Base-by-base conservation (phyloP, 2,797 vertebrate genomes). In the Rhinichthys osculus region DNA sequence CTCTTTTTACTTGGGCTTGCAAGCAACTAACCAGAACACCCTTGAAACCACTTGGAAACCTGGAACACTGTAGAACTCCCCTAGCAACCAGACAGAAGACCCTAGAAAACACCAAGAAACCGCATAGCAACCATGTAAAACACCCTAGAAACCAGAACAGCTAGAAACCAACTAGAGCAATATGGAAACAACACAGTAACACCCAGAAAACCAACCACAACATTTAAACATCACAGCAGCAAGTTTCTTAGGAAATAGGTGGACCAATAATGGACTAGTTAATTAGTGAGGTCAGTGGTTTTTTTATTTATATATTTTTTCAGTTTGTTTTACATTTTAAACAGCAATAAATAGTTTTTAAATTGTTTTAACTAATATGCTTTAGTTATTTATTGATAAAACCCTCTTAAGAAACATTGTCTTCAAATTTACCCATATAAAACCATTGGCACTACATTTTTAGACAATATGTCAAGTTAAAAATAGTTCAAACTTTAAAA, bases 401-500 rank as follows among this genome's bases (percentile, higher is more conserved):
- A n/a, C 3, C 21, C 7, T 54, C 19, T 54, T 54, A 54, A 57
- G 21, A 57, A 57, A 69, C 33, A 69, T 2, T 70, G 67, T 6
- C 38, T 42, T 70, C 5, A 70, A 69, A 38, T 23, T 1, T 42
- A 70, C 2, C 21, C 21, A 62, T 57, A 10, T 54, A 21, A 42
- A 71, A 42, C 14, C 23, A 27, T 42, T 42, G 21, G 23, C 69
- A 42, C 38, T 14, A 4, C 21, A 71, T n/a, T 71, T 71, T 16
- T 71, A 71, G 38, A 42, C 69, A n/a, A 70, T 42, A 21, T 70
- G 71, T 72, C 44, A 72, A 44, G 23, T 71, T 8, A 44, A 71
- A 72, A 44, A 8, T n/a, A 72, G 23, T 72, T 72, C 19, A 70
- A 70, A 35, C 19, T 70, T 70, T 40, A 69, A 42, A 71, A 44